A percentile compares a stretch with the other conserved stretches of the same genome.
phyloP scores from a whole-genome alignment of 2,797 vertebrate genomes.

The Poeciliopsis presidionis region DNA sequence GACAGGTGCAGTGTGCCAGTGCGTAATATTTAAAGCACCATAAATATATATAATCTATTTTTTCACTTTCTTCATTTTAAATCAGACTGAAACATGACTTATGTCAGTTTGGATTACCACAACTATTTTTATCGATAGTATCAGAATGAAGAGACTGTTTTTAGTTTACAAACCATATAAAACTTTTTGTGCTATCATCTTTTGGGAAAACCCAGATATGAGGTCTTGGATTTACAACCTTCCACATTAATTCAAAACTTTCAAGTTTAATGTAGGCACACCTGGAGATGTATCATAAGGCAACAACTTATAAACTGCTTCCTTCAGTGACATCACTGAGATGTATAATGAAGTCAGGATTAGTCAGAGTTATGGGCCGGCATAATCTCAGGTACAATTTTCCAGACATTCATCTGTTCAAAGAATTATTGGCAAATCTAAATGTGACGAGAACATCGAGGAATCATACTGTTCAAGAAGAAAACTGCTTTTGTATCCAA shows the following conservation, averaged over 20 bases:
- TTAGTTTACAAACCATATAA: background rate
- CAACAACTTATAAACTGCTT: background rate
- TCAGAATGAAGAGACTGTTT: background rate
- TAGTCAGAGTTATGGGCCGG: background rate
- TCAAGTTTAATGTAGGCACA: background rate
- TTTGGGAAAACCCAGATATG: background rate
- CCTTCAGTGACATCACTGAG: background rate
- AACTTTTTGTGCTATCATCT: background rate
- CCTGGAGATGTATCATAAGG: background rate
- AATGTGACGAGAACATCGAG: background rate
- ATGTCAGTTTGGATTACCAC: background rate
- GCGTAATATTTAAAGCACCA: background rate
- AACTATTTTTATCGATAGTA: background rate
- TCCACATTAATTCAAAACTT: background rate
- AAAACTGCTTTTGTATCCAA: background rate
- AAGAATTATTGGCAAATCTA: background rate
- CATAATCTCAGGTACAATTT: background rate
- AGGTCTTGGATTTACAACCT: background rate
- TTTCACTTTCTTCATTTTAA: background rate
- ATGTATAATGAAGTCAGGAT: background rate
- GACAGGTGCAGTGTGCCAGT: conserved; percentile 59
- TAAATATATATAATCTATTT: background rate
- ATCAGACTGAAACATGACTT: background rate
- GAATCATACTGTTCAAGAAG: background rate
- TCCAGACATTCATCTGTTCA: background rate